A percentile compares a stretch with the other conserved stretches of the same genome.
These are phyloP conservation scores for Athene cunicularia DNA, from an alignment of 2,113 vertebrate genomes.

Conservation along the genomic window DNA sequence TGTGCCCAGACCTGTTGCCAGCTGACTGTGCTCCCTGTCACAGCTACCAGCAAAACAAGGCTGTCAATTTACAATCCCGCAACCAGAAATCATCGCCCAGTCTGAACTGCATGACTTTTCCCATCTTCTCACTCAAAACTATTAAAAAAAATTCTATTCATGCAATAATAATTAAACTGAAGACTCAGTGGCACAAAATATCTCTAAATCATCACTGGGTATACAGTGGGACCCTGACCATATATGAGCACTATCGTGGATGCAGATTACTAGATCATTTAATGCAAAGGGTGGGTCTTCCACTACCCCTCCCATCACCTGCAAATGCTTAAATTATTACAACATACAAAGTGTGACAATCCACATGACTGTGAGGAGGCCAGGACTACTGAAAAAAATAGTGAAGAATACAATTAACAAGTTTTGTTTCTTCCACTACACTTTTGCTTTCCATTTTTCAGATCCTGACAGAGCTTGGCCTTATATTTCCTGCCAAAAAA, in stretches of 20 bases:
- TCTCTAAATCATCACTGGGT: not conserved
- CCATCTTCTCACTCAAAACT: not conserved
- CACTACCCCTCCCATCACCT: not conserved
- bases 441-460: not conserved
- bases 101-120: no score
- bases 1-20: rapidly evolving
- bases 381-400: rapidly evolving
- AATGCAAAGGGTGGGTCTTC: not conserved
- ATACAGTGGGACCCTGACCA: not conserved
- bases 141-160: not conserved
- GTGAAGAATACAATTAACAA: not conserved
- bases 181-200: not conserved
- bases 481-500: not conserved
- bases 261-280: no score
- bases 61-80: not conserved
- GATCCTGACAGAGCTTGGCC: not conserved
- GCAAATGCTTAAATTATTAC: not conserved
- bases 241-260: rapidly evolving
- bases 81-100: not conserved
- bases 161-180: not conserved
- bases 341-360: not conserved
- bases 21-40: rapidly evolving
- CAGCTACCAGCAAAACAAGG: rapidly evolving
- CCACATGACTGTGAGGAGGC: not conserved
- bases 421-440: not conserved